Conservation (phyloP, 2,888 invertebrate species). For the Hirtodrosophila confusa region DNA sequence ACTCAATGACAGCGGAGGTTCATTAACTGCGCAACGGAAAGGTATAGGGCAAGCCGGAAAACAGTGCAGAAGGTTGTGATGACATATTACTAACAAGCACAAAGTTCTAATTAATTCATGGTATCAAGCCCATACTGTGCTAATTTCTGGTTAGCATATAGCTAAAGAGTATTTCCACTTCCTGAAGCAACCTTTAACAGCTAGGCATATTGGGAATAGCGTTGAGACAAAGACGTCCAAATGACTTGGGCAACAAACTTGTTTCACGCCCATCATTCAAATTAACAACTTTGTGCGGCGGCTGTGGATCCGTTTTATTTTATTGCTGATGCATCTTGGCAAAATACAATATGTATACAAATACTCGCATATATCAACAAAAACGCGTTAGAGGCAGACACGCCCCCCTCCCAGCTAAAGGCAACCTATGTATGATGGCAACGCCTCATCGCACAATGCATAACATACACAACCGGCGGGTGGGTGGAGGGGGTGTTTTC, state of each 20-base stretch:
- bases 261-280: slow-evolving; percentile 18
- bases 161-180: slow-evolving; percentile 38
- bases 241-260: slow-evolving; percentile 53
- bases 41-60: slow-evolving; percentile 49
- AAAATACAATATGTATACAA: slow-evolving; percentile 1
- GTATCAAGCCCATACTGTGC: slow-evolving; percentile 1
- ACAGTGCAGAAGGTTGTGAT: slow-evolving; percentile 44
- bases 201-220: slow-evolving; percentile 10
- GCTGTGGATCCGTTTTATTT: slow-evolving; percentile 15
- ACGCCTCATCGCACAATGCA: slow-evolving; percentile 25
- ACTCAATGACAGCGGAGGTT: slow-evolving; percentile 49
- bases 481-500: background rate
- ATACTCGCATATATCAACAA: slow-evolving; percentile 9
- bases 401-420: slow-evolving; percentile 24
- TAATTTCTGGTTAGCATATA: slow-evolving; percentile 36
- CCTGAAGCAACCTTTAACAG: slow-evolving; percentile 18
- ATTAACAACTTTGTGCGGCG: slow-evolving; percentile 15
- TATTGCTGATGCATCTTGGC: slow-evolving; percentile 19
- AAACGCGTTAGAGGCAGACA: slow-evolving; percentile 14
- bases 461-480: slow-evolving; percentile 2
- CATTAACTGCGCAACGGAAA: slow-evolving; percentile 27
- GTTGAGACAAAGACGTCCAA: background rate
- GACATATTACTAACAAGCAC: background rate
- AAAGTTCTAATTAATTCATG: slow-evolving; percentile 20
- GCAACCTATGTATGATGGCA: slow-evolving; percentile 15